These are phyloP conservation scores for Pomacea canaliculata DNA, from an alignment of 2,888 invertebrate genomes.

Conservation along the genomic window DNA sequence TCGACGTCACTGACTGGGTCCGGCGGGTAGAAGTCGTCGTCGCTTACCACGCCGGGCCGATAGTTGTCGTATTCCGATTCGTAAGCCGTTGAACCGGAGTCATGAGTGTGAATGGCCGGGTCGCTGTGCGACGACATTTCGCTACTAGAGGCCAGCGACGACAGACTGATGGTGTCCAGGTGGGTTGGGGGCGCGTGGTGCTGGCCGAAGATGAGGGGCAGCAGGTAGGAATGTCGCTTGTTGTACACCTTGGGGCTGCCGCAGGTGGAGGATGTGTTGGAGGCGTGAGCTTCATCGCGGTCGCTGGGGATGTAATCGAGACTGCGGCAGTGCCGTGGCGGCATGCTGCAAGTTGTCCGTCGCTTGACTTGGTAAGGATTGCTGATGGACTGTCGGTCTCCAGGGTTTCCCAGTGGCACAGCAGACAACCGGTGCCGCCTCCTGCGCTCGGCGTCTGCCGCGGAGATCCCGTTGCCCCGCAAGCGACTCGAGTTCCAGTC, in stretches of 20 bases:
- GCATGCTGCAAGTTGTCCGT: slow-evolving; percentile 52
- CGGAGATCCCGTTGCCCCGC: not conserved
- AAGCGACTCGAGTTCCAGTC: not conserved
- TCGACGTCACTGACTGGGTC: slow-evolving; percentile 69
- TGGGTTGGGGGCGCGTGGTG: slow-evolving; percentile 40
- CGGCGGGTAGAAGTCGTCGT: slow-evolving; percentile 69
- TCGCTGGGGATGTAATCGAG: slow-evolving; percentile 68
- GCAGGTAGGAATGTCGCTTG: slow-evolving; percentile 45
- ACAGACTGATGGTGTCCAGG: slow-evolving; percentile 65
- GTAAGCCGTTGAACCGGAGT: slow-evolving; percentile 75
- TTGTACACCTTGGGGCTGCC: slow-evolving; percentile 55
- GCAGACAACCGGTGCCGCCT: slow-evolving; percentile 17
- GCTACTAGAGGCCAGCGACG: slow-evolving; percentile 65
- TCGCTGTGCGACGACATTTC: slow-evolving; percentile 67
- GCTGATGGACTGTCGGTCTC: slow-evolving; percentile 25
- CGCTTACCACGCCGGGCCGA: slow-evolving; percentile 72
- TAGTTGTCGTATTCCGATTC: slow-evolving; percentile 82
- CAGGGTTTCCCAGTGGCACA: slow-evolving; percentile 2
- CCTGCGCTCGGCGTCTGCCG: slow-evolving; percentile 13
- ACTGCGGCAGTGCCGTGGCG: slow-evolving; percentile 63
- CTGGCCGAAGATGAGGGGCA: slow-evolving; percentile 52
- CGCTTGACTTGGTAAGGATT: slow-evolving; percentile 61
- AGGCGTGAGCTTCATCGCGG: slow-evolving; percentile 53
- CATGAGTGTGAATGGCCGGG: slow-evolving; percentile 60
- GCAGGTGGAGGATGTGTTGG: slow-evolving; percentile 53